Conservation (phyloP, 1,140 invertebrate species). For the Helicorthomorpha holstii region DNA sequence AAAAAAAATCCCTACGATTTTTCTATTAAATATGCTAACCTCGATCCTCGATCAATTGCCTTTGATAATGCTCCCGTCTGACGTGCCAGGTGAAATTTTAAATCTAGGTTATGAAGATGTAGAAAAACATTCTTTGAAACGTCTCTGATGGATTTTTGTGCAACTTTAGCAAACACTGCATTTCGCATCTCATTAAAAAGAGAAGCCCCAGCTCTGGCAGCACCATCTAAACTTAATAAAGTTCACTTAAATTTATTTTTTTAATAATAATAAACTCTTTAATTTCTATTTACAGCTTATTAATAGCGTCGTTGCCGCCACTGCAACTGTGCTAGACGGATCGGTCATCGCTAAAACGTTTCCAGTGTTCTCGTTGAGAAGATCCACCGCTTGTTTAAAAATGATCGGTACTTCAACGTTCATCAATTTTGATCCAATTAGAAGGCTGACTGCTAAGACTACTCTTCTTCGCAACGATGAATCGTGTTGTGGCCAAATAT, state of each 20-base stretch:
- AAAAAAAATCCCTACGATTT: neutral
- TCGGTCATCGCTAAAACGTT: conserved; percentile 24
- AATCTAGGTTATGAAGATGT: conserved; percentile 91
- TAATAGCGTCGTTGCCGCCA: conserved; percentile 53
- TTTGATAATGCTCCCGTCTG: conserved; percentile 84
- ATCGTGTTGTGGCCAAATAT: conserved; percentile 94
- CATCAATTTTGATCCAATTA: conserved; percentile 65
- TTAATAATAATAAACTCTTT: neutral
- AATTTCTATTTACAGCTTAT: conserved; percentile 62
- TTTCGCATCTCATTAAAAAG: conserved; percentile 93
- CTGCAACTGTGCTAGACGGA: conserved; percentile 25
- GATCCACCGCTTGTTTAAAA: conserved; percentile 86
- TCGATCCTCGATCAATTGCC: conserved; percentile 41
- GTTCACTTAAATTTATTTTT: neutral
- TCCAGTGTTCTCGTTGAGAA: conserved; percentile 47
- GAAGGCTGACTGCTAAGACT: conserved; percentile 56
- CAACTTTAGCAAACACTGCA: conserved; percentile 96
- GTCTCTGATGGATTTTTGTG: conserved; percentile 86
- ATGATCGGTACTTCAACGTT: conserved; percentile 94
- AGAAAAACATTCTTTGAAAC: conserved; percentile 90
- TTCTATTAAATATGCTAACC: conserved; percentile 15
- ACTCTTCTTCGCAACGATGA: conserved; percentile 60
- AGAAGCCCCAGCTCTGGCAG: conserved; percentile 70
- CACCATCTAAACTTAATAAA: conserved; percentile 53
- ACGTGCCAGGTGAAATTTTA: conserved; percentile 80